Evolutionary conservation across 92 coral and sea anemone species (phyloP).

Genomic region (Actinostola sp.): DNA sequence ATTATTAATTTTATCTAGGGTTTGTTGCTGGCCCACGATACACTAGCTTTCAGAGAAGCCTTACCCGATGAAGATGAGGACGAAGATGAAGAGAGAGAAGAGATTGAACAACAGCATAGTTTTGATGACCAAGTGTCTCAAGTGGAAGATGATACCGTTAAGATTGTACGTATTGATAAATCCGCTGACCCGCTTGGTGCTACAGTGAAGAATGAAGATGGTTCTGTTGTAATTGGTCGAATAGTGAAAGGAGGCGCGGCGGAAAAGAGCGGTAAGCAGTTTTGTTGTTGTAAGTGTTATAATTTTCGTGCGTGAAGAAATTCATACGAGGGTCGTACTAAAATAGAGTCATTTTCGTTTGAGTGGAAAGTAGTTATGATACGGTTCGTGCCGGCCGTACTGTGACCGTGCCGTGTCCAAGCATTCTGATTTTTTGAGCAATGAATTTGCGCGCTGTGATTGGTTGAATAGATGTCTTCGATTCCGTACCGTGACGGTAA

Average conservation of each 20-base stretch:
- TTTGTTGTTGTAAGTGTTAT: too few relatives aligned
- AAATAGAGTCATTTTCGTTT: too few relatives aligned
- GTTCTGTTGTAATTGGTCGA: constrained; percentile 95
- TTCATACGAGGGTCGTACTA: too few relatives aligned
- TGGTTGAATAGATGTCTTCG: too few relatives aligned
- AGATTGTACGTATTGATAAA: constrained; percentile 92
- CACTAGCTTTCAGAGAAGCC: constrained; percentile 94
- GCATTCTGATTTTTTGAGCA: too few relatives aligned
- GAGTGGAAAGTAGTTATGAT: too few relatives aligned
- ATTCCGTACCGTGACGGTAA: too few relatives aligned
- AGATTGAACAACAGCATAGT: constrained; percentile 49
- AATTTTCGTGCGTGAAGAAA: not conserved
- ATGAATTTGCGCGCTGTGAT: too few relatives aligned
- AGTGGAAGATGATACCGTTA: constrained; percentile 88
- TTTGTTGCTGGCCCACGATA: constrained; percentile 88
- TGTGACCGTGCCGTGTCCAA: too few relatives aligned
- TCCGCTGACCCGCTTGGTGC: constrained; percentile 97
- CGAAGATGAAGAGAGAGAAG: constrained; percentile 64
- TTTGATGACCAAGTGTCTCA: constrained; percentile 76
- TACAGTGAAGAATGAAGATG: constrained; percentile 93
- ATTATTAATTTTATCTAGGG: constrained; percentile 69
- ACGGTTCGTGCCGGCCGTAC: too few relatives aligned
- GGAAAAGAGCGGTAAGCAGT: constrained; percentile 90
- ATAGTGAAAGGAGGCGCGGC: constrained; percentile 97
- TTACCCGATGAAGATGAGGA: constrained; percentile 83